phyloP scores from a whole-genome alignment of 2,888 invertebrate species.

The Orthosia gothica region DNA sequence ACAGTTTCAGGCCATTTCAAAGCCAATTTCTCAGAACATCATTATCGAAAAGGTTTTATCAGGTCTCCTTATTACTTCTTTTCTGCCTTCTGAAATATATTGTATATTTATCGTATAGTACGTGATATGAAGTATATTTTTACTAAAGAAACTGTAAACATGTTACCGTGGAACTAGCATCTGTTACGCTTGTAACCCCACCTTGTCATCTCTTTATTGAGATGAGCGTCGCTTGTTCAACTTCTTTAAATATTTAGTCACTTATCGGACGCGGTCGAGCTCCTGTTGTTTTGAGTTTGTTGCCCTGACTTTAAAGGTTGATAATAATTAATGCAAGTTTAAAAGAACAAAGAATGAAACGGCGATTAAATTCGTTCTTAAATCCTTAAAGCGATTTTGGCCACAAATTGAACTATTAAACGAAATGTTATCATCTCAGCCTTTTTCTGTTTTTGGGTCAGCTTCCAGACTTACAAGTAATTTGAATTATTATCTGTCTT shows the following conservation, averaged over 20 bases:
- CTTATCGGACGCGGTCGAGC: slow-evolving; percentile 33
- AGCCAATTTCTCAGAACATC: slow-evolving; percentile 10
- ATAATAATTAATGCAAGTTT: slow-evolving; percentile 16
- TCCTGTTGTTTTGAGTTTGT: slow-evolving; percentile 36
- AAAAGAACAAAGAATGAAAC: slow-evolving; percentile 9
- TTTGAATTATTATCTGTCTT: neutral
- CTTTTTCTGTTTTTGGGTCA: neutral
- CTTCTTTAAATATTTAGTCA: slow-evolving; percentile 51
- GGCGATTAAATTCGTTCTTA: slow-evolving; percentile 27
- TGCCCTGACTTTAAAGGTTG: slow-evolving; percentile 24
- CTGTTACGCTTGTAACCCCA: slow-evolving; percentile 60
- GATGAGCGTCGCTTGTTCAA: slow-evolving; percentile 67
- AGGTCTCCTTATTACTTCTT: neutral
- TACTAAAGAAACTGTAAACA: slow-evolving; percentile 38
- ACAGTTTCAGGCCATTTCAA: slow-evolving; percentile 20
- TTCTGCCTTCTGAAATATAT: neutral
- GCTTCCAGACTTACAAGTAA: slow-evolving; percentile 3
- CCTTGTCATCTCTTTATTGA: slow-evolving; percentile 64
- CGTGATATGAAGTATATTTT: slow-evolving; percentile 50
- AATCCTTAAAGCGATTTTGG: slow-evolving; percentile 4
- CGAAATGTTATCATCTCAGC: neutral
- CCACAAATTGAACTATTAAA: neutral
- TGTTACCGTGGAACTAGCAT: slow-evolving; percentile 40
- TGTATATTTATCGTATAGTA: too few species aligned
- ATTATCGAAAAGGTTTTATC: slow-evolving; percentile 1